Conservation (phyloP, 2,113 vertebrate genomes). For the Anhinga rufa region DNA sequence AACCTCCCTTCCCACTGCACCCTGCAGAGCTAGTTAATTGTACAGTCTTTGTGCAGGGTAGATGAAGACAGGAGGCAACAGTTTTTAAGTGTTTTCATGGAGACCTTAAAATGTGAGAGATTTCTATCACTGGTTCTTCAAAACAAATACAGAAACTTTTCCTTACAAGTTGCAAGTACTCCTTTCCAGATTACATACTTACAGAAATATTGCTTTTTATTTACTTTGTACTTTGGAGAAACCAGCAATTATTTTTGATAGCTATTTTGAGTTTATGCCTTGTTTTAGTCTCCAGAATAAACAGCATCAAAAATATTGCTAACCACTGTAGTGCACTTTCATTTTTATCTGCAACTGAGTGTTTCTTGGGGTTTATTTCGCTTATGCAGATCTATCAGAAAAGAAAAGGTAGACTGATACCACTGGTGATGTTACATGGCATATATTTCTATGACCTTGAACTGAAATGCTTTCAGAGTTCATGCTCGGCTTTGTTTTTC, state of each 20-base stretch:
- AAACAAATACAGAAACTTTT: not conserved
- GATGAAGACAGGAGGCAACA: not conserved
- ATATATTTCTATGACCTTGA: constrained; percentile 30
- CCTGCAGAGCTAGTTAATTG: not conserved
- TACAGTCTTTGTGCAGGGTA: not conserved
- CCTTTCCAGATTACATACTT: not conserved
- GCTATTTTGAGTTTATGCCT: not conserved
- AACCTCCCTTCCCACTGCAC: not conserved
- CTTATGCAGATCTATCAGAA: not conserved
- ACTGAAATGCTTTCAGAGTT: constrained; percentile 21
- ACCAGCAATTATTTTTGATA: not conserved
- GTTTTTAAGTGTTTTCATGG: not conserved
- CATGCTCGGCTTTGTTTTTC: constrained; percentile 32
- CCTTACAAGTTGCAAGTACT: not conserved
- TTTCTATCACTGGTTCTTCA: not conserved
- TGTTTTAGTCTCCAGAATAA: not conserved
- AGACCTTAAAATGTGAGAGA: not conserved
- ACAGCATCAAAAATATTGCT: not conserved
- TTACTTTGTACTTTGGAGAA: not conserved
- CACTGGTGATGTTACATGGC: not conserved
- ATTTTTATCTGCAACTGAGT: not conserved
- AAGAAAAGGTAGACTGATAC: not conserved
- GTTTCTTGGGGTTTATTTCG: not conserved
- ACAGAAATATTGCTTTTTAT: not conserved
- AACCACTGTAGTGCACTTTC: not conserved